Evolutionary conservation across 1,140 invertebrate genomes (phyloP).

Genomic region (Nasonia vitripennis): DNA sequence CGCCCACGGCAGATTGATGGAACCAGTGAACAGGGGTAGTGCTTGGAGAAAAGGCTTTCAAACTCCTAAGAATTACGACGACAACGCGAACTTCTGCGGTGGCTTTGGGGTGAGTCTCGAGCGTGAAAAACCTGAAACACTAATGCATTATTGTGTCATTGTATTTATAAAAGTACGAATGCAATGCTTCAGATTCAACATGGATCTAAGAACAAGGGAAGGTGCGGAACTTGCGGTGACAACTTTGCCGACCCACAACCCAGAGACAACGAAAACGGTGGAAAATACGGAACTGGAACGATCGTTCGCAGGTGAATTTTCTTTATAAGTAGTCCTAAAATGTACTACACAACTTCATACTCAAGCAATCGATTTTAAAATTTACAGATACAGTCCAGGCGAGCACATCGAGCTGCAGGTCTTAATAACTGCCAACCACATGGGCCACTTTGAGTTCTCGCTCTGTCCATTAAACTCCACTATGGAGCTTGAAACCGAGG

Average conservation of each 20-base stretch:
- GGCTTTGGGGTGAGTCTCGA: slow-evolving; percentile 68
- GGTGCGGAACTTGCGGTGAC: slow-evolving; percentile 79
- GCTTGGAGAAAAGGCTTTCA: slow-evolving; percentile 85
- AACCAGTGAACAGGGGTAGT: slow-evolving; percentile 80
- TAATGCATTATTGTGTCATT: not conserved
- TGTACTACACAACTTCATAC: not conserved
- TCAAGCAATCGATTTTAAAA: not conserved
- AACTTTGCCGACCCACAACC: slow-evolving; percentile 72
- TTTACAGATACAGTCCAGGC: slow-evolving; percentile 76
- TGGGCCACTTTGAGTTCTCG: slow-evolving; percentile 78
- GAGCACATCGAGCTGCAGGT: slow-evolving; percentile 80
- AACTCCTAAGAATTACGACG: slow-evolving; percentile 82
- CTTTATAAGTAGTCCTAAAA: not conserved
- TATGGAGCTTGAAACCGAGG: slow-evolving; percentile 76
- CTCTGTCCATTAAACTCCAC: slow-evolving; percentile 74
- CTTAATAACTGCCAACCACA: slow-evolving; percentile 83
- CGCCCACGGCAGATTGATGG: slow-evolving; percentile 82
- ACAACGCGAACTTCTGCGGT: slow-evolving; percentile 82
- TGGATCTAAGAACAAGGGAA: slow-evolving; percentile 70
- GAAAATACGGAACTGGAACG: slow-evolving; percentile 76
- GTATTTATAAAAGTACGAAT: not conserved
- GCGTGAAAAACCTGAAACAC: slow-evolving; percentile 28
- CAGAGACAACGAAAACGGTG: slow-evolving; percentile 79
- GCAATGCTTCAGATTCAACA: slow-evolving; percentile 62
- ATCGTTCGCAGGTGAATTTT: slow-evolving; percentile 70